Base-by-base conservation (phyloP, 2,888 invertebrate genomes). In the Heteropelma amictum region DNA sequence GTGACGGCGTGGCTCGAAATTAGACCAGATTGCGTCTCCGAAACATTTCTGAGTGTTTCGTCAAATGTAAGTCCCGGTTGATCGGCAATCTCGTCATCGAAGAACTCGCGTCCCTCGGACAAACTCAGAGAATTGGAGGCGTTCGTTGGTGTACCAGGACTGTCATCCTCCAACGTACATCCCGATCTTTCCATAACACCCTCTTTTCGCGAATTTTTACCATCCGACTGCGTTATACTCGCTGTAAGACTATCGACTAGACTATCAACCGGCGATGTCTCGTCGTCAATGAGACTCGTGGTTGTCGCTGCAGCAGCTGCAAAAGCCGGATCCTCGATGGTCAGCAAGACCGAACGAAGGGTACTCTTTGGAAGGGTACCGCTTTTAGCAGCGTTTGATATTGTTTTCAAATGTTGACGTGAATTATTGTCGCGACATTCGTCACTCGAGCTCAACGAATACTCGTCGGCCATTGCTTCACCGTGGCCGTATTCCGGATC, bases 1-100 rank as follows among this genome's bases (percentile, higher is more conserved):
- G 87, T 85, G 33, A 83, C 79, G n/a, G 78, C 80, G 45, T 83
- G 86, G 73, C 77, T 77, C 23, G 79, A 8, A 1, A 17, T 53
- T 5, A 64, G 0, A 3, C 76, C 82, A 14, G 82, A 86, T 3
- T 30, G 81, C n/a, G 72, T 78, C 2, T 82, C 81, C 1, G 77
- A 51, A 2, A 56, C 74, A 28, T 75, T 77, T 33, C 84, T 85
- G 30, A 87, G 75, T 84, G 92, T 91, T 88, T 94, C 94, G 85
- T 94, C 93, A 84, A 96, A 95, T 10, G 95, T 91, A 77, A 97
- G 87, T 0, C 94, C 96, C 8, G 97, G 97, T 85, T 97, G 97
- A 90, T 97, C 97, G 42, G 95, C 95, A 74, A 97, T 97, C 89
- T 97, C 97, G 82, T 97, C 97, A 83, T 97, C 97, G 75, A 97